Conservation (phyloP, 2,797 vertebrate species). For the Thamnophis elegans region DNA sequence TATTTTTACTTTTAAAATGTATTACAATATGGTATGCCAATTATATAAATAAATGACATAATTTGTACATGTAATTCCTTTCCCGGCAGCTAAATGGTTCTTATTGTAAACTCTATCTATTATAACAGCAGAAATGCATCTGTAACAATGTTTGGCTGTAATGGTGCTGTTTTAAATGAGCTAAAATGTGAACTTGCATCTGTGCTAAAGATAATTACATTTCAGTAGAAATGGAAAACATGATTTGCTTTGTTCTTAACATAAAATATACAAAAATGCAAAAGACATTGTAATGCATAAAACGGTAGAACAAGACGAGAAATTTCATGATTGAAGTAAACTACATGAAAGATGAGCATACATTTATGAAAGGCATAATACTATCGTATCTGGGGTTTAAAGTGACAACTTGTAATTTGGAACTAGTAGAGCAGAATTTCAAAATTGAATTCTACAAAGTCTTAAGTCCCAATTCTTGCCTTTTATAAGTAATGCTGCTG, state of each 20-base stretch:
- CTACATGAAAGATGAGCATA: neutral
- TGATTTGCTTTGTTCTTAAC: neutral
- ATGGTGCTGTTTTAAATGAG: neutral
- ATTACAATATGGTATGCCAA: neutral
- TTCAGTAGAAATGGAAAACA: neutral
- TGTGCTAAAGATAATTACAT: neutral
- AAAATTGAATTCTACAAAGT: neutral
- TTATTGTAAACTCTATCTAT: neutral
- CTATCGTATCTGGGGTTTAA: neutral
- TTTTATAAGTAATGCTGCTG: neutral
- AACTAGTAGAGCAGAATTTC: neutral
- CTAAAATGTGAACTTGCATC: neutral
- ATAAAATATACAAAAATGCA: neutral
- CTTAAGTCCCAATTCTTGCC: neutral
- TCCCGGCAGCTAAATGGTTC: neutral
- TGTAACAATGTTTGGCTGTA: neutral
- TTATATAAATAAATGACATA: neutral
- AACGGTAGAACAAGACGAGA: neutral
- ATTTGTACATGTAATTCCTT: neutral
- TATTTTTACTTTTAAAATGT: neutral
- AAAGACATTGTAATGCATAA: neutral
- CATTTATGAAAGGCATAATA: neutral
- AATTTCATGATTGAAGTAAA: neutral
- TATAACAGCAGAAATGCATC: neutral
- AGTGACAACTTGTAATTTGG: neutral